Conservation (phyloP, 2,113 vertebrate species). For the Dasyprocta punctata region DNA sequence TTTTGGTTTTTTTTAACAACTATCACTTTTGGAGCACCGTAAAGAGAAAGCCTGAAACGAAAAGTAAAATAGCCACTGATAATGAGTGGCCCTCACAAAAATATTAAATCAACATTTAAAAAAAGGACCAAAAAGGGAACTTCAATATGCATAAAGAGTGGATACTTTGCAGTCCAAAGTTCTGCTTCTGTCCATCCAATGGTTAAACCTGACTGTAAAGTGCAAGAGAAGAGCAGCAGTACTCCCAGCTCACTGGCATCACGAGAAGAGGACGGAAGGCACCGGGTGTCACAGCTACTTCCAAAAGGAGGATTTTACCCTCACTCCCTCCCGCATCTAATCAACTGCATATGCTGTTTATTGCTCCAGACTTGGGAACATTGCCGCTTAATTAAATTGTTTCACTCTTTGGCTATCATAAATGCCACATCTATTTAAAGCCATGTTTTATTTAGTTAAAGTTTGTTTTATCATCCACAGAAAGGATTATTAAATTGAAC, state of each 20-base stretch:
- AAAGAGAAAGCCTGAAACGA: background rate
- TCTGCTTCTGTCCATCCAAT: background rate
- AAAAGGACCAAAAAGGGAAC: background rate
- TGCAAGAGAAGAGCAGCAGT: background rate
- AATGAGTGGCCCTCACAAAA: background rate
- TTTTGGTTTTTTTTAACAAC: background rate
- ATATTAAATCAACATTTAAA: background rate
- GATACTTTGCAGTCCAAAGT: background rate
- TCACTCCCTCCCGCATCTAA: conserved; percentile 79
- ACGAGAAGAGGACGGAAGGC: background rate
- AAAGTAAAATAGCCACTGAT: background rate
- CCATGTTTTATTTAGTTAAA: conserved; percentile 83
- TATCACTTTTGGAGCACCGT: background rate
- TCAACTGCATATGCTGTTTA: conserved; percentile 81
- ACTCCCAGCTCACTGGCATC: background rate
- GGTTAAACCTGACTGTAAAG: background rate
- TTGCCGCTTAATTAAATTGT: conserved; percentile 85
- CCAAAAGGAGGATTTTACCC: conserved; percentile 74
- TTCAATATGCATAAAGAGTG: background rate
- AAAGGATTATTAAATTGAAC: conserved; percentile 83
- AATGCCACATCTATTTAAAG: conserved; percentile 83
- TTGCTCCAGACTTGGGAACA: conserved; percentile 76
- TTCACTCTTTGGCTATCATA: conserved; percentile 85
- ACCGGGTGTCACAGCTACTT: conserved; percentile 21
- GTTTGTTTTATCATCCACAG: conserved; percentile 79